phyloP scores from a whole-genome alignment of 2,888 invertebrate genomes.

The Tetragonula carbonaria region DNA sequence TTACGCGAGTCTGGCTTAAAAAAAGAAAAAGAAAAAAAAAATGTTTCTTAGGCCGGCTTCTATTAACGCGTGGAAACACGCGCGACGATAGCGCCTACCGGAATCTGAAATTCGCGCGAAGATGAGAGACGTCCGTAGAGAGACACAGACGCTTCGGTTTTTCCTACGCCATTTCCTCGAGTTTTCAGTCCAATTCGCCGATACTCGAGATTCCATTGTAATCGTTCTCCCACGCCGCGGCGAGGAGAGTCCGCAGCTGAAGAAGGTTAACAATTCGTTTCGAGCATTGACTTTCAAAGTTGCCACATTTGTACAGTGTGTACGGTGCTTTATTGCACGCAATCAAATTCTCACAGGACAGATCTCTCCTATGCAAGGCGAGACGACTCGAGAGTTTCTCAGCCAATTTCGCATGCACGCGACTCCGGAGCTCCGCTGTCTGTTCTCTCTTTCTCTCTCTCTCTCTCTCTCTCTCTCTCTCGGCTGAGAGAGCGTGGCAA shows the following conservation, averaged over 20 bases:
- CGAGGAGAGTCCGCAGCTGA: not conserved
- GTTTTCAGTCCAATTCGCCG: not conserved
- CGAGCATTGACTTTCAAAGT: not conserved
- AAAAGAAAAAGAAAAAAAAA: no score
- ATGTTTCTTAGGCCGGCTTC: not conserved
- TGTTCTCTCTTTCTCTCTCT: no score
- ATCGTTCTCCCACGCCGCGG: not conserved
- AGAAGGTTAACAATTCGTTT: not conserved
- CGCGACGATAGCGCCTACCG: no score
- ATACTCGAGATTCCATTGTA: not conserved
- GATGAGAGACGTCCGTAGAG: no score
- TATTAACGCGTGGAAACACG: not conserved
- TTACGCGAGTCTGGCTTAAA: not conserved
- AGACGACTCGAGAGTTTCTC: not conserved
- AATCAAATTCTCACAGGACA: not conserved
- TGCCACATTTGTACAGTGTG: not conserved
- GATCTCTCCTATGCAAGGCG: not conserved
- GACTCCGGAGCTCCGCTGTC: no score
- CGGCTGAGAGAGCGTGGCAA: not conserved
- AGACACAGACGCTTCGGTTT: not conserved
- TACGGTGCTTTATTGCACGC: not conserved
- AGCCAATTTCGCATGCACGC: not conserved
- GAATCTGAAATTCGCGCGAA: no score
- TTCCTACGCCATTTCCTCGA: not conserved
- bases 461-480: not conserved